Conservation (phyloP, 2,113 vertebrate species). For the Pomatorhinus ruficollis region DNA sequence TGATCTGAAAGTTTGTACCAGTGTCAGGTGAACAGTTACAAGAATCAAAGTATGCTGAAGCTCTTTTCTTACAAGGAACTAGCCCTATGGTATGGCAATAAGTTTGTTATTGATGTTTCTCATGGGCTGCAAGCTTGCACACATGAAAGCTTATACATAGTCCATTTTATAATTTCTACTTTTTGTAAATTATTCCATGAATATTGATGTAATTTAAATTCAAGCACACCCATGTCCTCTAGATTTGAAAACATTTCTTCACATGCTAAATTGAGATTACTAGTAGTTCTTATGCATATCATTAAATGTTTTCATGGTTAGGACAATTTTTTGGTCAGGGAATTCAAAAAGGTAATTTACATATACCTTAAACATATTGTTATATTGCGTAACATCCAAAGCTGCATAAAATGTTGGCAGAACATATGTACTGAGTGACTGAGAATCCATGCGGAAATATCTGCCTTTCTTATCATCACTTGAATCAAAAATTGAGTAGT, state of each 20-base stretch:
- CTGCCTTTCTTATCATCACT: not conserved
- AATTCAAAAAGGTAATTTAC: not conserved
- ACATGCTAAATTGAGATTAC: not conserved
- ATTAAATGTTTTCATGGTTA: not conserved
- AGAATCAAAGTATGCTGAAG: not conserved
- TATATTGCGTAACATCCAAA: not conserved
- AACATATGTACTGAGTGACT: not conserved
- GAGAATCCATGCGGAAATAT: not conserved
- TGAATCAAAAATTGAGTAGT: not conserved
- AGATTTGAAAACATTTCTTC: not conserved
- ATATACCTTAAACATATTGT: not conserved
- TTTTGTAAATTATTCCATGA: not conserved
- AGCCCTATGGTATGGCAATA: not conserved
- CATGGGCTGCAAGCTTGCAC: not conserved
- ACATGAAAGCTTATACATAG: not conserved
- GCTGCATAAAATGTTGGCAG: not conserved
- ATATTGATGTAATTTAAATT: constrained; percentile 12
- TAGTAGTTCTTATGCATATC: not conserved
- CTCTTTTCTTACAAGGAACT: not conserved
- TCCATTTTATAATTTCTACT: not conserved
- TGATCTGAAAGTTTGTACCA: not conserved
- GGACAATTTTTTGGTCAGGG: not conserved
- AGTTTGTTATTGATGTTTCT: not conserved
- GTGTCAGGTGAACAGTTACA: not conserved
- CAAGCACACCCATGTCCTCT: not conserved